phyloP scores from a whole-genome alignment of 1,140 invertebrate species.

The Aleiodes sp. region DNA sequence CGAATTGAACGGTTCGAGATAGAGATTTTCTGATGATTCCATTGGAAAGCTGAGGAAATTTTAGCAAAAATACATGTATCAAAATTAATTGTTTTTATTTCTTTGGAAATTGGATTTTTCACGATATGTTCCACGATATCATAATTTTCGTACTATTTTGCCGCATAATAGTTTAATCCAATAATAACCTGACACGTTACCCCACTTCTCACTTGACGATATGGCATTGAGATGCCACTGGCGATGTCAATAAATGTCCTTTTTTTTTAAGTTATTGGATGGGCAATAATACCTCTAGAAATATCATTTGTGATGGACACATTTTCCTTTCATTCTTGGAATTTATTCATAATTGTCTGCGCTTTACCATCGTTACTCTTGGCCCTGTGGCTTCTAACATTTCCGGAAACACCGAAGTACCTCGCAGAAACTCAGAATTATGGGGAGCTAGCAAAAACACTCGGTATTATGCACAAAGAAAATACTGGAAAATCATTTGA shows the following conservation, averaged over 20 bases:
- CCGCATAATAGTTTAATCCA: no score
- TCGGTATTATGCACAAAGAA: slow-evolving; percentile 66
- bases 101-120: no score
- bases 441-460: slow-evolving; percentile 65
- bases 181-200: no score
- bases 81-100: no score
- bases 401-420: slow-evolving; percentile 68
- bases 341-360: slow-evolving; percentile 60
- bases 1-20: no score
- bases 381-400: slow-evolving; percentile 50
- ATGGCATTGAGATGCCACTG: no score
- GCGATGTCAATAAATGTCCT: not conserved
- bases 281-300: slow-evolving; percentile 64
- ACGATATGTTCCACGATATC: no score
- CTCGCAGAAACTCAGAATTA: slow-evolving; percentile 63
- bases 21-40: no score
- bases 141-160: no score
- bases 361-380: slow-evolving; percentile 42
- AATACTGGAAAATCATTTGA: slow-evolving; percentile 65
- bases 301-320: slow-evolving; percentile 49
- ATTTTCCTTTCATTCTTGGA: slow-evolving; percentile 64
- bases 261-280: slow-evolving; percentile 65
- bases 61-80: no score
- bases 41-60: no score
- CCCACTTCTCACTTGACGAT: not conserved